Base-by-base conservation (phyloP, 2,797 vertebrate species). In the Mareca strepera region DNA sequence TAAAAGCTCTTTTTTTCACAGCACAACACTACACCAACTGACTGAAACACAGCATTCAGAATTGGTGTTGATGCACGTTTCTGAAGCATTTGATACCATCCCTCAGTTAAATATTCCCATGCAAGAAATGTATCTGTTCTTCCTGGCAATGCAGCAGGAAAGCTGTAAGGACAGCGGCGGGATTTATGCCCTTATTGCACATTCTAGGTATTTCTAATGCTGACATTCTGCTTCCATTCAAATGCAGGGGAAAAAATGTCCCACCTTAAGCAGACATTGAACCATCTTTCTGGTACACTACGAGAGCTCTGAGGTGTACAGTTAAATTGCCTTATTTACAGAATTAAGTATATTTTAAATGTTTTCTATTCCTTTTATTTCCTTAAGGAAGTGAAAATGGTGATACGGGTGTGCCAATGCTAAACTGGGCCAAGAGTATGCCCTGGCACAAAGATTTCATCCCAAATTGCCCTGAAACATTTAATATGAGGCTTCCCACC, bases 21-120 rank as follows among this genome's bases (percentile, higher is more conserved):
- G 67, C 64, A 23, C 29, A 78, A 4, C 48, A 31, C 9, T 17
- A 12, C 0, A 0, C 17, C 3, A 3, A 33, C 23, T 39, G 43
- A 73, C 60, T 60, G 23, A 31, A 81, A 58, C 0, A 2, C 17
- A 50, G 56, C 73, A 9, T 23, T 79, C 41, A 21, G 28, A 60
- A 20, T 29, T 53, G 1, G 0, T 11, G 21, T 0, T 12, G n/a
- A 39, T 31, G 63, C 29, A 28, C 5, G 1, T 52, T 67, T 52
- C 63, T 66, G 18, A 50, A 39, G n/a, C 2, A 10, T 50, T 35
- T 59, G 14, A 67, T 56, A 21, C 11, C 25, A 39, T 5, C 23
- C 60, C 66, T 59, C 18, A 6, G 15, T 21, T 35, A 16, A 77
- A 58, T 8, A 11, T 7, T 37, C 35, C 87, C 29, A n/a, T 23